Evolutionary conservation across 1,140 invertebrate genomes (phyloP), one percentile per base, ranked within the genome.

Genomic region (Nebria ingens): DNA sequence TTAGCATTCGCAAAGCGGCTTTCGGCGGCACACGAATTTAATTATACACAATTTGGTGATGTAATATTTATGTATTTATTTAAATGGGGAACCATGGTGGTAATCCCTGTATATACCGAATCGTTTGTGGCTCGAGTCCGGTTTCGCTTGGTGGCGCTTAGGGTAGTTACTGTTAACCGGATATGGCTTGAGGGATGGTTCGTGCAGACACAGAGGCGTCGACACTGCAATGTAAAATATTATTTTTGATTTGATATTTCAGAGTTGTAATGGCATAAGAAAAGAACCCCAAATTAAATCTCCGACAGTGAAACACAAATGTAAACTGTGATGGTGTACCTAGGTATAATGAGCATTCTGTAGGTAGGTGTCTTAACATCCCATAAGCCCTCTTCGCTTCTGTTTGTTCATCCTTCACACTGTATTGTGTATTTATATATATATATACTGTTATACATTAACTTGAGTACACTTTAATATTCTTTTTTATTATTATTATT

Each of bases 21-120:
- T 62, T 61, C 58, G 59, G n/a, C 56, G 62, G 60, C 61, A 65
- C 62, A 56, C 53, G 66, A 70, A 68, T 70, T 68, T 68, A 70
- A 70, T 70, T 70, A 70, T 68, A 70, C 67, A 68, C 65, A 67
- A 64, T 68, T 68, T 64, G 59, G 63, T 64, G 68, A 70, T 70
- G 67, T 70, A 65, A 70, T 70, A 70, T 70, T 70, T 70, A 70
- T 70, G 68, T 70, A 70, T 70, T 70, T 70, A 70, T 70, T 70
- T 69, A 70, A 69, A 70, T 70, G 66, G 63, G 17, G 15, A 17
- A 9, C 25, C 40, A 17, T 45, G 63, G 68, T 70, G 68, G 68
- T 70, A 68, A 68, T 68, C 63, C 66, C 57, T 59, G 40, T 12
- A 45, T n/a, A n/a, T n/a, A n/a, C n/a, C n/a, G 40, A 6, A 4